Evolutionary conservation across 1,140 invertebrate species (phyloP).

Genomic region (Drosophila nannoptera): DNA sequence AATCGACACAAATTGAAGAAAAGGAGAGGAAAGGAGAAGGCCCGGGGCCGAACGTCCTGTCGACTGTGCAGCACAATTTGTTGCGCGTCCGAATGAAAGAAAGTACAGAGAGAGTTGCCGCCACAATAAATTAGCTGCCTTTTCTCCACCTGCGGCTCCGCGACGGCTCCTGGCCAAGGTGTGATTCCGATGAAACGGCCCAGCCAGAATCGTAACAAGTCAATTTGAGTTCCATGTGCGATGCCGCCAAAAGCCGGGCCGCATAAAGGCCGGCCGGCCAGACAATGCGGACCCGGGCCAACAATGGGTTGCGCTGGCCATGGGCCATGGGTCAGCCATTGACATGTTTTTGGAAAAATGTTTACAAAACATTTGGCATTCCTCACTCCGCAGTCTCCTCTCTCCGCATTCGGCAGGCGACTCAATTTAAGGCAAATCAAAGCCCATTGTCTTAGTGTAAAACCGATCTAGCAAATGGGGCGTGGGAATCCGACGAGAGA

Average conservation of each 20-base stretch:
- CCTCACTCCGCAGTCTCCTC: too few relatives aligned
- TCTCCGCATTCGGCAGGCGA: constrained; percentile 4
- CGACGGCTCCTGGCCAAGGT: constrained; percentile 41
- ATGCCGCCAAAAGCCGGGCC: constrained; percentile 8
- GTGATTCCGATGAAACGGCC: constrained; percentile 61
- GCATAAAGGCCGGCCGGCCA: constrained; percentile 28
- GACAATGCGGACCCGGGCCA: constrained; percentile 33
- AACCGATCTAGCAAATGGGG: constrained; percentile 30
- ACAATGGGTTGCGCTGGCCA: constrained; percentile 16
- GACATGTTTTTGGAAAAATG: constrained; percentile 68
- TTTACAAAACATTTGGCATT: constrained; percentile 70
- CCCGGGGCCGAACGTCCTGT: constrained; percentile 7
- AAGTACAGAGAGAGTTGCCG: constrained; percentile 43
- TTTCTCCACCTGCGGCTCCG: constrained; percentile 13
- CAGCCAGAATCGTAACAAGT: constrained; percentile 60
- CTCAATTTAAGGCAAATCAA: constrained; percentile 65
- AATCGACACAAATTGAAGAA: constrained; percentile 37
- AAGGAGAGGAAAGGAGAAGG: not conserved
- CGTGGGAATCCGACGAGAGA: constrained; percentile 45
- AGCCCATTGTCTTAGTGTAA: constrained; percentile 45
- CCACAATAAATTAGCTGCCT: constrained; percentile 39
- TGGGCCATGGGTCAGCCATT: constrained; percentile 38
- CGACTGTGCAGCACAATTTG: constrained; percentile 37
- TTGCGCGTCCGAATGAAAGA: constrained; percentile 40
- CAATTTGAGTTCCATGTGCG: constrained; percentile 53